Percentiles rank a stretch among this genome's conserved stretches.
These are phyloP conservation scores for Furcifer pardalis DNA, from an alignment of 2,797 vertebrate species.

Conservation along the genomic window DNA sequence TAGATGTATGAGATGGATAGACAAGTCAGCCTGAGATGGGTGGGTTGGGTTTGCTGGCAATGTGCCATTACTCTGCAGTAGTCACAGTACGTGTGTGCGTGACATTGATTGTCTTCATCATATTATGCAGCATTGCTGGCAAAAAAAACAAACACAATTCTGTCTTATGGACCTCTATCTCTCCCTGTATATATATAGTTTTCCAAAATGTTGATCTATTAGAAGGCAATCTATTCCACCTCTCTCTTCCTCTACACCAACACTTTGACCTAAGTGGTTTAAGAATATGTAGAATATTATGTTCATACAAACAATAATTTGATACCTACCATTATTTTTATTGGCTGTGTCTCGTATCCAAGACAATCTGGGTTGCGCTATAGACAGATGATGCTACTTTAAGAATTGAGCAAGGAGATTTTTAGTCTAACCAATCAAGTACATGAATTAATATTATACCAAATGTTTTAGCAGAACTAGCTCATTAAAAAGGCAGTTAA, in stretches of 20 bases:
- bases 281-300: slow-evolving; percentile 5
- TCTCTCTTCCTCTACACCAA: no score
- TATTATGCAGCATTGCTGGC: neutral
- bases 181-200: neutral
- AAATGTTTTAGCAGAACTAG: slow-evolving; percentile 34
- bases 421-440: slow-evolving; percentile 54
- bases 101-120: no score
- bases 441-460: neutral
- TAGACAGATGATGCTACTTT: slow-evolving; percentile 45
- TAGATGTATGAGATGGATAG: no score
- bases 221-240: slow-evolving; percentile 20
- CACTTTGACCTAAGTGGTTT: slow-evolving; percentile 23
- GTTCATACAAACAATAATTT: slow-evolving; percentile 44
- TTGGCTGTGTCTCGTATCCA: slow-evolving; percentile 35
- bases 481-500: slow-evolving; percentile 27
- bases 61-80: no score
- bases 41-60: no score
- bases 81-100: no score
- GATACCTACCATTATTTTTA: slow-evolving; percentile 49
- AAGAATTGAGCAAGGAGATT: slow-evolving; percentile 25
- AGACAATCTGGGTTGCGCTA: slow-evolving; percentile 41
- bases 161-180: neutral
- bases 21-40: no score
- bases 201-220: neutral
- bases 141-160: neutral